These are phyloP conservation scores for Tetrapedia diversipes DNA, from an alignment of 2,888 invertebrate species.

Conservation along the genomic window DNA sequence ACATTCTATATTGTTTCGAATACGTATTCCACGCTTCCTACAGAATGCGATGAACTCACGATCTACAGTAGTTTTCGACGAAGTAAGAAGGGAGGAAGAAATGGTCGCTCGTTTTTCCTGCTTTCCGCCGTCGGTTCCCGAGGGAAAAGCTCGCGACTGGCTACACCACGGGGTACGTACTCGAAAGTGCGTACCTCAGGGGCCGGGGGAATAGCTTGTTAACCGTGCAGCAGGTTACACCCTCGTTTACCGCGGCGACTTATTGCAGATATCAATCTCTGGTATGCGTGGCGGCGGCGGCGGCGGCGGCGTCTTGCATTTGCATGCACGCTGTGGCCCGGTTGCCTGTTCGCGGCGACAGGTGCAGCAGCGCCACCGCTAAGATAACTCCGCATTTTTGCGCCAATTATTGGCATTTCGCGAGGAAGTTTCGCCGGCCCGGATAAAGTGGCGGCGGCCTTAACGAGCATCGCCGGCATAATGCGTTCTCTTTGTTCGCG, in stretches of 20 bases:
- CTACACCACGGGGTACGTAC: background rate
- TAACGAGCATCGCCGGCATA: slow-evolving; percentile 68
- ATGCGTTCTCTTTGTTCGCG: slow-evolving; percentile 58
- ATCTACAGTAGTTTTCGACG: background rate
- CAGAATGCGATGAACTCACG: too few relatives aligned
- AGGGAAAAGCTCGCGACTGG: slow-evolving; percentile 5
- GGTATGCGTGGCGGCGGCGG: slow-evolving; percentile 66
- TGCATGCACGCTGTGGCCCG: slow-evolving; percentile 68
- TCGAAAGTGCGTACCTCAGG: slow-evolving; percentile 21
- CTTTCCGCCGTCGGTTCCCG: background rate
- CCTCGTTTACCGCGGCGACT: slow-evolving; percentile 65
- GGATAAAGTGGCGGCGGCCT: slow-evolving; percentile 62
- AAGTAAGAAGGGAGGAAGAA: background rate
- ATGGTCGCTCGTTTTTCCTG: background rate
- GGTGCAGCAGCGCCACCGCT: slow-evolving; percentile 67
- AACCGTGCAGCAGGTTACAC: slow-evolving; percentile 62
- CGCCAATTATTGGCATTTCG: slow-evolving; percentile 79
- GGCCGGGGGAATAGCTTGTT: slow-evolving; percentile 49
- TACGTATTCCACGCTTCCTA: too few relatives aligned
- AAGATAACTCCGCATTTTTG: slow-evolving; percentile 74
- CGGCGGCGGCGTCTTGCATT: too few relatives aligned
- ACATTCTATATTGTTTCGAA: too few relatives aligned
- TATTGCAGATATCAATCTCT: slow-evolving; percentile 70
- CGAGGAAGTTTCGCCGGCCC: slow-evolving; percentile 54
- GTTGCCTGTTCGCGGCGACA: slow-evolving; percentile 65